Conservation (phyloP, 1,140 invertebrate genomes). For the Drosophila pallidifrons region DNA sequence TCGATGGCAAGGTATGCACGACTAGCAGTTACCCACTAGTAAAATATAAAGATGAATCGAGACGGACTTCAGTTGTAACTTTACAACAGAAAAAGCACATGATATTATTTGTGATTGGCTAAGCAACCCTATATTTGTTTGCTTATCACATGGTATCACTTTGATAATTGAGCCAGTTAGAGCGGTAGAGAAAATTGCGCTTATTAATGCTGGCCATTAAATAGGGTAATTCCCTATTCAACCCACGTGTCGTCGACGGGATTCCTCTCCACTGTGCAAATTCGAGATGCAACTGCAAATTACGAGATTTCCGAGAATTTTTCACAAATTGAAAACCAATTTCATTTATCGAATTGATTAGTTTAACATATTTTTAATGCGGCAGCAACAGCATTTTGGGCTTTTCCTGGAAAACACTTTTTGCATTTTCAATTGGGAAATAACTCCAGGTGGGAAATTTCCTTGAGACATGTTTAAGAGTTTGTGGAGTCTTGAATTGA, state of each 20-base stretch:
- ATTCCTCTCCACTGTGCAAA: slow-evolving; percentile 10
- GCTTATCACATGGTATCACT: background rate
- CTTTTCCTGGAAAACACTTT: no score
- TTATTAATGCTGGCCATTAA: slow-evolving; percentile 10
- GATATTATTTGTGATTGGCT: background rate
- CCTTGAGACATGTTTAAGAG: no score
- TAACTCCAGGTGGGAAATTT: no score
- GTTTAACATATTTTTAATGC: background rate
- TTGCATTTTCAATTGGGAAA: no score
- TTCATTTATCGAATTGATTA: background rate
- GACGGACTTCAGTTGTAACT: no score
- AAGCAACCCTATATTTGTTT: background rate
- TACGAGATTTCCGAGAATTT: slow-evolving; percentile 6
- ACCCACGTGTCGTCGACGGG: slow-evolving; percentile 25
- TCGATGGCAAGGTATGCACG: background rate
- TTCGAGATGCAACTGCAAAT: background rate
- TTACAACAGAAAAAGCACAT: background rate
- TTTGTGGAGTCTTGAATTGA: no score
- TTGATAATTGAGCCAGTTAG: slow-evolving; percentile 18
- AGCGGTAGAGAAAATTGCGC: slow-evolving; percentile 1
- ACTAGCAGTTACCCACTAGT: slow-evolving; percentile 10
- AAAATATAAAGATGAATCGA: background rate
- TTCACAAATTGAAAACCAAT: background rate
- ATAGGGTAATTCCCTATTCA: slow-evolving; percentile 33
- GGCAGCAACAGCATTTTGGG: no score